phyloP scores from a whole-genome alignment of 2,113 vertebrate species.

The Dasyprocta punctata region DNA sequence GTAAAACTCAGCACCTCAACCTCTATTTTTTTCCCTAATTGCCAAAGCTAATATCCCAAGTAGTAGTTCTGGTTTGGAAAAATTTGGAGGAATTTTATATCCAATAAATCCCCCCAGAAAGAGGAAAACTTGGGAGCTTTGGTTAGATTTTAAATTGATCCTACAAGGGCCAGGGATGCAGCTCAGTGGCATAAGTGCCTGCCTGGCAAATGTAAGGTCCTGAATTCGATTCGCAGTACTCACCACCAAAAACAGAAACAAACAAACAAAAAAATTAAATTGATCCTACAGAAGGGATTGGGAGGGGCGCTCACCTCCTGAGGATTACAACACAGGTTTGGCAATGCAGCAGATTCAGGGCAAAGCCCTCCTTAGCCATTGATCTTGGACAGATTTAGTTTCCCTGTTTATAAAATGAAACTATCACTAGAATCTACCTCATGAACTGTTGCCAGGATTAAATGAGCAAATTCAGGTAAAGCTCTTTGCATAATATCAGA shows the following conservation, averaged over 20 bases:
- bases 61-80: background rate
- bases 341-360: background rate
- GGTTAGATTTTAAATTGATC: background rate
- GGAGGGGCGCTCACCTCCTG: background rate
- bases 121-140: background rate
- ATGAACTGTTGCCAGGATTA: background rate
- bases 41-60: background rate
- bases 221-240: too few relatives aligned
- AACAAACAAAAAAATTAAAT: background rate
- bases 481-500: slow-evolving; percentile 10
- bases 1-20: background rate
- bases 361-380: background rate
- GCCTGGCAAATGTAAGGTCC: too few relatives aligned
- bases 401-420: background rate
- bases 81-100: background rate
- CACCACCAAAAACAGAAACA: too few relatives aligned
- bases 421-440: background rate
- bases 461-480: background rate
- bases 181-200: too few relatives aligned
- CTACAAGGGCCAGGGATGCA: background rate
- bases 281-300: background rate
- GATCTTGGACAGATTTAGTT: background rate
- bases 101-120: background rate
- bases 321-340: background rate
- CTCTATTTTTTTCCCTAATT: background rate